Percentiles rank a stretch among this genome's conserved stretches.
These are phyloP conservation scores for Orgyia antiqua DNA, from an alignment of 2,888 invertebrate species.

Conservation along the genomic window DNA sequence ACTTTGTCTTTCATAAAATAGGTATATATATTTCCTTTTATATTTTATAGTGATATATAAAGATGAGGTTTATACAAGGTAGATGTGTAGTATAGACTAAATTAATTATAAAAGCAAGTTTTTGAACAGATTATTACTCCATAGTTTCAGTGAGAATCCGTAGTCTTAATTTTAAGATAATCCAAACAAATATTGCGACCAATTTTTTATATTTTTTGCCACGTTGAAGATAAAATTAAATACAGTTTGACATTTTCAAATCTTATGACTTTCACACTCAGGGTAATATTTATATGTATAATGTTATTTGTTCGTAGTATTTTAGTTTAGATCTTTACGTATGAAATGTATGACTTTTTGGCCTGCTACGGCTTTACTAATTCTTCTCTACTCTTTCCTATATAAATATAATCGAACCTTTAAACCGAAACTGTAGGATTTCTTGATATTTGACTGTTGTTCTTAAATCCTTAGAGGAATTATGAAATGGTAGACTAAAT, in stretches of 20 bases:
- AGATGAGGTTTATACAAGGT: conserved; percentile 77
- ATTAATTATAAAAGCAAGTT: conserved; percentile 45
- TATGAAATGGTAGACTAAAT: conserved; percentile 36
- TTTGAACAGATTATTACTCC: conserved; percentile 43
- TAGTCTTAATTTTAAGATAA: conserved; percentile 61
- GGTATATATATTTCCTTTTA: conserved; percentile 30
- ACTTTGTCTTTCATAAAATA: conserved; percentile 15
- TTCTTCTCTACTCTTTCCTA: conserved; percentile 31
- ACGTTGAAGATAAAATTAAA: conserved; percentile 40
- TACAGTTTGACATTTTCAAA: conserved; percentile 43
- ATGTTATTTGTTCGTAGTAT: conserved; percentile 38
- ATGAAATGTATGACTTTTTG: conserved; percentile 58
- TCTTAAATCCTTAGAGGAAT: conserved; percentile 46
- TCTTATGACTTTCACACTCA: conserved; percentile 74
- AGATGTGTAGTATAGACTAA: conserved; percentile 67
- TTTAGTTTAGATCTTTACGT: conserved; percentile 48
- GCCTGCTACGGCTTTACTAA: conserved; percentile 48
- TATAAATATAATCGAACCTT: conserved; percentile 21
- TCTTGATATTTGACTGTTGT: conserved; percentile 46
- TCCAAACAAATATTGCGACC: conserved; percentile 53
- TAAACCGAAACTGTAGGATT: conserved; percentile 22
- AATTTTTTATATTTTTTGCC: conserved; percentile 63
- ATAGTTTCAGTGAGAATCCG: conserved; percentile 44
- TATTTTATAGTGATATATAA: conserved; percentile 64
- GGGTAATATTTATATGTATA: conserved; percentile 68